Base-by-base conservation (phyloP, 2,113 vertebrate species). In the Lamprotornis superbus region DNA sequence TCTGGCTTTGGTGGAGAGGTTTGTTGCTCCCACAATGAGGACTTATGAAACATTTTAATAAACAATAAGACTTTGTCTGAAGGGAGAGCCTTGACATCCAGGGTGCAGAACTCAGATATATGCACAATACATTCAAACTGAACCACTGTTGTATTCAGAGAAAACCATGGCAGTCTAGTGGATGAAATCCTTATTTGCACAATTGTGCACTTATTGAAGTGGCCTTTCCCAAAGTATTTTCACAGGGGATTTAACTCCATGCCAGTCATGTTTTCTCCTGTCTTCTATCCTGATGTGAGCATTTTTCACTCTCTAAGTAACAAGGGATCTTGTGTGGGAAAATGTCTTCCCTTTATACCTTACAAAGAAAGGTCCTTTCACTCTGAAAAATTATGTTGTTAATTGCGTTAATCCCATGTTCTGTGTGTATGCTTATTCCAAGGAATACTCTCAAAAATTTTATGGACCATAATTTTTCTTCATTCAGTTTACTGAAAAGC, bases 11-110 rank as follows among this genome's bases (percentile, higher is more conserved):
- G 71, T 90, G 31, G 3, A 95, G 95, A 96, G 68, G 47, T 93
- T 96, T 95, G 50, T 56, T 91, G 68, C 63, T 96, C 75, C 71
- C 82, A 94, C 93, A 76, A 33, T 47, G 56, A 93, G 82, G 78
- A 85, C 50, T 96, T 96, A 93, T 63, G 79, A 96, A 93, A 92
- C 49, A 88, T 90, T 92, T 92, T 92, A 90, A 88, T 71, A 83
- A 93, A 96, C 95, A 97, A 88, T 71, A 83, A 88, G 25, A 12
- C 94, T 96, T 93, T 96, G 93, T 96, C 85, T 81, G 64, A 92
- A 90, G 56, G 83, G 31, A 50, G 64, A 74, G 44, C 44, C 64
- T 81, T 94, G 60, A 94, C 85, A 75, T 82, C 56, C 64, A 96
- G 42, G n/a, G 59, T 44, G 85, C 55, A 93, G 83, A 59, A 78